Evolutionary conservation across 2,113 vertebrate genomes (phyloP).

Genomic region (Pseudolaguvia tuberculata): DNA sequence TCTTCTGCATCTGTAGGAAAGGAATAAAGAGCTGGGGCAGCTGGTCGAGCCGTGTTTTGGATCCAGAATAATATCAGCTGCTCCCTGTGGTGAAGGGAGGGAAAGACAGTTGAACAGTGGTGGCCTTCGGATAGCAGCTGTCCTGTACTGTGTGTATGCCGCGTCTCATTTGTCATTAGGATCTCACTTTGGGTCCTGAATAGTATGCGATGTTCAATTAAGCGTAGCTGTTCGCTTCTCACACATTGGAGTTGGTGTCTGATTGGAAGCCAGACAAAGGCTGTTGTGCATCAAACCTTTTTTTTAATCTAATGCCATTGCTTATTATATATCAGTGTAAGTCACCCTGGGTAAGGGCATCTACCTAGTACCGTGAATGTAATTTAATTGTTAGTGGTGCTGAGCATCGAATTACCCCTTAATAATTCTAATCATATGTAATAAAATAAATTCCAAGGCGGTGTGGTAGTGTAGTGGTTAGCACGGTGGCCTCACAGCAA

Average conservation of each 20-base stretch:
- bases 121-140: constrained; percentile 26
- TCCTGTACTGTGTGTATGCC: constrained; percentile 1
- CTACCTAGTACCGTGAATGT: too few relatives aligned
- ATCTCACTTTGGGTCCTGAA: not conserved
- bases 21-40: not conserved
- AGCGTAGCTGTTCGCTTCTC: not conserved
- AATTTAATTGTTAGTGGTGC: too few relatives aligned
- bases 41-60: constrained; percentile 10
- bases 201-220: not conserved
- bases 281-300: not conserved
- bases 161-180: not conserved
- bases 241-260: not conserved
- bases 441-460: too few relatives aligned
- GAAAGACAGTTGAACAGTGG: constrained; percentile 14
- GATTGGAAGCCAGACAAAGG: not conserved
- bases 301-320: not conserved
- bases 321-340: too few relatives aligned
- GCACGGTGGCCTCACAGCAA: too few relatives aligned
- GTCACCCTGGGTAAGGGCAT: too few relatives aligned
- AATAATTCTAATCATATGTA: too few relatives aligned
- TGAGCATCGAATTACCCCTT: too few relatives aligned
- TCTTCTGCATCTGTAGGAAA: not conserved
- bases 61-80: constrained; percentile 24
- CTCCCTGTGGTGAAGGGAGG: constrained; percentile 14
- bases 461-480: too few relatives aligned